Evolutionary conservation across 1,140 invertebrate species (phyloP).

Genomic region (Coptotermes formosanus): DNA sequence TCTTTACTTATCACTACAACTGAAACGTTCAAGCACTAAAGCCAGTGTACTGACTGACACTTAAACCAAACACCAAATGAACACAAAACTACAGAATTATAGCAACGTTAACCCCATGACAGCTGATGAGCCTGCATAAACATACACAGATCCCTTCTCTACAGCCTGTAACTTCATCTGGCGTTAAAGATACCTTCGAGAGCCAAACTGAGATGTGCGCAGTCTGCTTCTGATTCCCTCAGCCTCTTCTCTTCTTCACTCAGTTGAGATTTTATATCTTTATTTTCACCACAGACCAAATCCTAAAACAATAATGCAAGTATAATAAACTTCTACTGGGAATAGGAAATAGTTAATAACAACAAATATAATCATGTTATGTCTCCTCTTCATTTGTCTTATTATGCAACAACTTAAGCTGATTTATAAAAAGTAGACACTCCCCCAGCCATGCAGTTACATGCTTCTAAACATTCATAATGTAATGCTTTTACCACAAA

Average conservation of each 20-base stretch:
- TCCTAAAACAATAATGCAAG: slow-evolving; percentile 6
- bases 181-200: slow-evolving; percentile 19
- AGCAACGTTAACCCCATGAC: too few relatives aligned
- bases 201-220: neutral
- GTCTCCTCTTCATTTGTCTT: neutral
- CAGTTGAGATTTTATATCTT: slow-evolving; percentile 15
- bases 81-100: too few relatives aligned
- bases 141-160: too few relatives aligned
- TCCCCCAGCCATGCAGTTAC: neutral
- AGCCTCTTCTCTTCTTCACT: slow-evolving; percentile 28
- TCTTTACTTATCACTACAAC: too few relatives aligned
- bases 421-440: too few relatives aligned
- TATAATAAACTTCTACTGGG: neutral
- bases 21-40: too few relatives aligned
- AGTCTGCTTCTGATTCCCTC: neutral
- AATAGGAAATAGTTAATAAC: too few relatives aligned
- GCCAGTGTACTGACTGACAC: too few relatives aligned
- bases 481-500: neutral
- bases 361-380: neutral
- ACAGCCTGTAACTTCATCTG: too few relatives aligned
- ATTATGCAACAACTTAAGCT: neutral
- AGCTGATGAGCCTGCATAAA: too few relatives aligned
- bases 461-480: slow-evolving; percentile 1
- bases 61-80: too few relatives aligned
- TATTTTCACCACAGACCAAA: neutral